Evolutionary conservation across 2,113 vertebrate genomes (phyloP).

Genomic region (Crotalus helleri): DNA sequence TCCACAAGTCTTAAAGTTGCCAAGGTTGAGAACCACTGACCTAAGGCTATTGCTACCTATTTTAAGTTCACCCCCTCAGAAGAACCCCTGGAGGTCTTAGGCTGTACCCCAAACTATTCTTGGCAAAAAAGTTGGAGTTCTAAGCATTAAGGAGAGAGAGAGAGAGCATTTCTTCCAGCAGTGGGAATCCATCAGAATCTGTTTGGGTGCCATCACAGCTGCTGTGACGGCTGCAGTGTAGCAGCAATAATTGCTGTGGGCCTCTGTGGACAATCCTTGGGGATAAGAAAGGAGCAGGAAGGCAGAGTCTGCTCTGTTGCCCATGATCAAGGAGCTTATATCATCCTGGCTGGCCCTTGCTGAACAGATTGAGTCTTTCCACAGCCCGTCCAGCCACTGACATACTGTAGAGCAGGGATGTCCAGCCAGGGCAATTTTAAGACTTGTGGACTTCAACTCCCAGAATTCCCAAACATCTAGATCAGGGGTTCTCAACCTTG

Average conservation of each 20-base stretch:
- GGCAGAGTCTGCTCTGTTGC: not conserved
- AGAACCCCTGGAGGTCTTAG: no score
- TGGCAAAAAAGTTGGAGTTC: no score
- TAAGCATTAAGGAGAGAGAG: not conserved
- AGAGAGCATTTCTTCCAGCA: no score
- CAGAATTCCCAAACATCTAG: no score
- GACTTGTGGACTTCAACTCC: no score
- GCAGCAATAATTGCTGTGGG: not conserved
- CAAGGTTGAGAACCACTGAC: no score
- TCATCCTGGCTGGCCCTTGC: accelerated
- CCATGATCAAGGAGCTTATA: not conserved
- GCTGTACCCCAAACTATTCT: no score
- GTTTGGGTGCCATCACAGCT: not conserved
- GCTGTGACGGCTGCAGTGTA: not conserved
- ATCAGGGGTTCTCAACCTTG: no score
- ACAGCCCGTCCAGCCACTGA: not conserved
- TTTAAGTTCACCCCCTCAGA: no score
- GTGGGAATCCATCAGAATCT: not conserved
- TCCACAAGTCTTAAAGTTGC: no score
- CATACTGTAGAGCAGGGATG: not conserved
- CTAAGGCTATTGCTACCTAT: no score
- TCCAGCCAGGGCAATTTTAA: no score
- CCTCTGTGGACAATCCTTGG: not conserved
- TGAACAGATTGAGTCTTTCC: not conserved
- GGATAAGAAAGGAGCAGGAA: not conserved